Percentiles rank a stretch among this genome's conserved stretches.
Conservation (phyloP, 2,888 invertebrate species). For the Idaea dimidiata region DNA sequence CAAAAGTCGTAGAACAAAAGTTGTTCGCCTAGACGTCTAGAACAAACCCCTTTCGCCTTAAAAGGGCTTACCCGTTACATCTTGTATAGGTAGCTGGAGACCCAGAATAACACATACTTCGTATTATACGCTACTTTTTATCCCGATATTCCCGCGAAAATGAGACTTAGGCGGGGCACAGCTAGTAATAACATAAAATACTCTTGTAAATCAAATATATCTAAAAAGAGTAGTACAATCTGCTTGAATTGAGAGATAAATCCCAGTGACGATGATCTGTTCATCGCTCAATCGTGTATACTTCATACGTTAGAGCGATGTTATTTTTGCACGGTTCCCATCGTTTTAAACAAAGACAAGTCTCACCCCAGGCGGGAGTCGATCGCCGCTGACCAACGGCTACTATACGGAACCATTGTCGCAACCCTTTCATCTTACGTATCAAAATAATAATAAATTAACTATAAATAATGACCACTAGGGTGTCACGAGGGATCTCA, state of each 20-base stretch:
- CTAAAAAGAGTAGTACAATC: not conserved
- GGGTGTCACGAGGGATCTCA: constrained; percentile 42
- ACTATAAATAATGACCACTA: constrained; percentile 69
- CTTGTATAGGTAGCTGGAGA: no score
- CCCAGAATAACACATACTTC: no score
- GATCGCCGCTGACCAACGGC: constrained; percentile 53
- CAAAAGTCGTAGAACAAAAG: no score
- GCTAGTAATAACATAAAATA: not conserved
- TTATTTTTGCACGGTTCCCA: constrained; percentile 40
- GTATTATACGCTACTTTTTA: no score
- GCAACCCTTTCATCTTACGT: constrained; percentile 72
- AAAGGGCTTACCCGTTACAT: no score
- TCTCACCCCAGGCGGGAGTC: constrained; percentile 38
- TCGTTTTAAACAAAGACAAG: constrained; percentile 44
- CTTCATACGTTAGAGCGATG: not conserved
- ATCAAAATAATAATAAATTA: constrained; percentile 80
- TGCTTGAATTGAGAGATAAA: not conserved
- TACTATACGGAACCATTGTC: constrained; percentile 68
- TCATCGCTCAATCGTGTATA: not conserved
- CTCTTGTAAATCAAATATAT: not conserved
- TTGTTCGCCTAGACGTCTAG: no score
- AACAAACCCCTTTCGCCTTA: no score
- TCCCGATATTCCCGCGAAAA: no score
- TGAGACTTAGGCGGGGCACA: no score
- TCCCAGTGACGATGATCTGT: not conserved